phyloP scores from a whole-genome alignment of 1,140 invertebrate genomes.

The Polypedilum pembai region DNA sequence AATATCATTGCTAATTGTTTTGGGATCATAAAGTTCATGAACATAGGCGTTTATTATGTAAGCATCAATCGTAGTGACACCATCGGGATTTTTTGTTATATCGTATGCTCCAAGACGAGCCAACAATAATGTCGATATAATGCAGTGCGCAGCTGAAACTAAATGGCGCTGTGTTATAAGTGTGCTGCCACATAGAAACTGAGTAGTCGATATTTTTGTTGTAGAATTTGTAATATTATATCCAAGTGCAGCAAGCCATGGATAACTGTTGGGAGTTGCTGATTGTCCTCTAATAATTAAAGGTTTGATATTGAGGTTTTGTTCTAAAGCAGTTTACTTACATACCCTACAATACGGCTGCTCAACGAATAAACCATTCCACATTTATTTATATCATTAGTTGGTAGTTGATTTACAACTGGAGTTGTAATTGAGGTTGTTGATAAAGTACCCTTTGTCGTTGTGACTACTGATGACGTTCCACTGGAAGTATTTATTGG shows the following conservation, averaged over 20 bases:
- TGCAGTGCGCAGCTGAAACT: constrained; percentile 78
- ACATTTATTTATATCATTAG: constrained; percentile 34
- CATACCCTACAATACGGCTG: constrained; percentile 43
- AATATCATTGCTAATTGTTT: constrained; percentile 64
- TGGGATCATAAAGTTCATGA: constrained; percentile 59
- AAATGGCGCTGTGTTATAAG: constrained; percentile 64
- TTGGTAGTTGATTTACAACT: constrained; percentile 30
- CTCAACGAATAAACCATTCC: constrained; percentile 38
- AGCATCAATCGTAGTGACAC: constrained; percentile 55
- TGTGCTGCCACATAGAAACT: constrained; percentile 73
- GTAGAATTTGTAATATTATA: constrained; percentile 46
- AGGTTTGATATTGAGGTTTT: too few species aligned
- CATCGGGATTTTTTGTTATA: constrained; percentile 52
- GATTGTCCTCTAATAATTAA: constrained; percentile 22
- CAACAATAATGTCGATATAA: constrained; percentile 46
- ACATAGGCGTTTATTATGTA: constrained; percentile 50
- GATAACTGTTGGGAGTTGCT: constrained; percentile 53
- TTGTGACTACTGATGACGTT: background rate
- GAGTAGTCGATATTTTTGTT: constrained; percentile 40
- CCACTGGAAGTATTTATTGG: background rate
- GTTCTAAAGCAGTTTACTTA: too few species aligned
- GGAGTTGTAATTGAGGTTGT: constrained; percentile 26
- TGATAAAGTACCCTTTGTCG: background rate
- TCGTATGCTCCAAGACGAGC: constrained; percentile 67
- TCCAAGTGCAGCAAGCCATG: constrained; percentile 63